Percentiles rank a stretch among this genome's conserved stretches.
These are phyloP conservation scores for Ciconia maguari DNA, from an alignment of 2,113 vertebrate species.

Conservation along the genomic window DNA sequence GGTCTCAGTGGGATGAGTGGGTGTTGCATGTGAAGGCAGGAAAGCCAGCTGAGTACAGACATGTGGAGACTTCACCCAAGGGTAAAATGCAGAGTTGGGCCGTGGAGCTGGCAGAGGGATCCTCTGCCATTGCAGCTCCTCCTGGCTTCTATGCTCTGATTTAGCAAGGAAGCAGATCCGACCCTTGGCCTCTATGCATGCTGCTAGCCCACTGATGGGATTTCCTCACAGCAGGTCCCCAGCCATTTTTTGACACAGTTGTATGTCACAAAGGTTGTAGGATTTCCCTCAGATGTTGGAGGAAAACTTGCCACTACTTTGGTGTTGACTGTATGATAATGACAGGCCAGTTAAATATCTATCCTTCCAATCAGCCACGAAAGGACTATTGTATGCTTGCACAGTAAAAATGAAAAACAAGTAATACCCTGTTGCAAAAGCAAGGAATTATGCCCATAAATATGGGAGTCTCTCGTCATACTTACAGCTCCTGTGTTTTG, in stretches of 20 bases:
- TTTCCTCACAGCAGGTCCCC: background rate
- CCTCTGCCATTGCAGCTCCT: background rate
- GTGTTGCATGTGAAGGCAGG: background rate
- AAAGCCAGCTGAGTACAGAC: background rate
- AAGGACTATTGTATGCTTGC: background rate
- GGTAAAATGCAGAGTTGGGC: background rate
- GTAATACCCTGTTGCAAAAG: background rate
- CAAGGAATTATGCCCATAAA: background rate
- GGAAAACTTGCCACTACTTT: background rate
- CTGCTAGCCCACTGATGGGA: background rate
- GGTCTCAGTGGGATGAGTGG: background rate
- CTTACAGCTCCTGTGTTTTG: background rate
- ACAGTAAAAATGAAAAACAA: background rate
- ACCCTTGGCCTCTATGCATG: background rate
- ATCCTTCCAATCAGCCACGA: background rate
- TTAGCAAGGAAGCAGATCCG: background rate
- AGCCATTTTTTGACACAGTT: background rate
- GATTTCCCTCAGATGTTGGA: background rate
- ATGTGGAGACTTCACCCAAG: background rate
- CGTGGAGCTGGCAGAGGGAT: background rate
- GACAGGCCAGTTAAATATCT: background rate
- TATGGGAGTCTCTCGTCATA: fast-evolving
- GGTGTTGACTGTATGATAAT: background rate
- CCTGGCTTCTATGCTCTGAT: background rate
- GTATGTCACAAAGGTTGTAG: background rate